Evolutionary conservation across 2,113 vertebrate species (phyloP).

Genomic region (Numida meleagris): DNA sequence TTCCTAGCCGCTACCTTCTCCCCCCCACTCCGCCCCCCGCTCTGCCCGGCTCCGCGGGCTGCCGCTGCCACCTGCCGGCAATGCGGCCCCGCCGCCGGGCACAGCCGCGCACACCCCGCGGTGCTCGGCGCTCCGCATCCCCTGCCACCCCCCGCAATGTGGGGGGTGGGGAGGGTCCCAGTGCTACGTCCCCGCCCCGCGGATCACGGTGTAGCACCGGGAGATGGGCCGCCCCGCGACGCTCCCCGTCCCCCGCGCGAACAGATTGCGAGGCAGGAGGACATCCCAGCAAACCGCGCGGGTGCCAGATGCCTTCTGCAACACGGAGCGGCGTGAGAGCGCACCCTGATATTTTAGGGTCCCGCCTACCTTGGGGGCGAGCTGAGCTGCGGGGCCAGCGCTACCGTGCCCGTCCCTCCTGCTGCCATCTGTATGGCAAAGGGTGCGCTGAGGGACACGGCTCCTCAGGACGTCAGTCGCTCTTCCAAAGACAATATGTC

Average conservation of each 20-base stretch:
- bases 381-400: background rate
- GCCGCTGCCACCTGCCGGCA: conserved; percentile 58
- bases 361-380: background rate
- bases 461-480: background rate
- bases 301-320: too few relatives aligned
- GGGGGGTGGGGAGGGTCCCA: too few relatives aligned
- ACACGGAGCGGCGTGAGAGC: too few relatives aligned
- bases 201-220: accelerated
- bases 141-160: too few relatives aligned
- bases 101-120: background rate
- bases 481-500: background rate
- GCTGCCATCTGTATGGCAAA: accelerated
- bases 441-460: accelerated
- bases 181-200: background rate
- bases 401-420: background rate
- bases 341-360: accelerated
- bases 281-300: too few relatives aligned
- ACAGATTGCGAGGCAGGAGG: accelerated
- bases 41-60: background rate
- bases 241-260: accelerated
- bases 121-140: too few relatives aligned
- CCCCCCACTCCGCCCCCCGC: background rate
- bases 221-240: accelerated
- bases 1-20: too few relatives aligned
- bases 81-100: background rate